Evolutionary conservation across 2,113 vertebrate genomes (phyloP), one percentile per base, ranked within the genome.

Genomic region (Talpa occidentalis): DNA sequence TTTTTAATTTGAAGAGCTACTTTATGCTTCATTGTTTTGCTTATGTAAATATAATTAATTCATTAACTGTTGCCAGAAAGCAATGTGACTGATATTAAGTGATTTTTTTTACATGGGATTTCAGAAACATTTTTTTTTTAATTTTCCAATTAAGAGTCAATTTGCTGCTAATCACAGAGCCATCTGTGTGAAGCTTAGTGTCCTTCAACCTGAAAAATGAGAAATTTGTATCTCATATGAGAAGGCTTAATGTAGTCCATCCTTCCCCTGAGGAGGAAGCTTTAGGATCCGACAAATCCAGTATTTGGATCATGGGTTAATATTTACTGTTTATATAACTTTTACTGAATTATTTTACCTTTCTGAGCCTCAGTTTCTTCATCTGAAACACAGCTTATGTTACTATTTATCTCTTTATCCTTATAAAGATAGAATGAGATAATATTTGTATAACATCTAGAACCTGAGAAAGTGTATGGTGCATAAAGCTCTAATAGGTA

Each of bases 31-130:
- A 94, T 92, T 96, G 73, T 96, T 93, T 94, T 83, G 52, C 56
- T 96, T 96, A 88, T 95, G 26, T 81, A 96, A 96, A 96, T 93
- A 88, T 94, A 95, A 93, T 92, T 95, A 94, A 94, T 97, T 92
- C 47, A 93, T 94, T 96, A 94, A 91, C 44, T 64, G n/a, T 88
- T 93, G 54, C 67, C 37, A 94, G 22, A 93, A 94, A 94, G 80
- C 73, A 69, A 64, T 62, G 77, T 81, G 72, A 93, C 42, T 95
- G 67, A 88, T 96, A 96, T 93, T 90, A 97, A 94, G 72, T 92
- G 92, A 95, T 69, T 93, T 52, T 69, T 93, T 93, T 88, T 94
- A 93, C 78, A 82, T 73, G 47, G 21, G 28, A 89, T 95, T 91
- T 49, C 64, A 89, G 37, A 84, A 30, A 84, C 87, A 11, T 7